A percentile compares a stretch with the other conserved stretches of the same genome.
Evolutionary conservation across 1,140 invertebrate genomes (phyloP).

Genomic region (Pemphigus obesinymphae): DNA sequence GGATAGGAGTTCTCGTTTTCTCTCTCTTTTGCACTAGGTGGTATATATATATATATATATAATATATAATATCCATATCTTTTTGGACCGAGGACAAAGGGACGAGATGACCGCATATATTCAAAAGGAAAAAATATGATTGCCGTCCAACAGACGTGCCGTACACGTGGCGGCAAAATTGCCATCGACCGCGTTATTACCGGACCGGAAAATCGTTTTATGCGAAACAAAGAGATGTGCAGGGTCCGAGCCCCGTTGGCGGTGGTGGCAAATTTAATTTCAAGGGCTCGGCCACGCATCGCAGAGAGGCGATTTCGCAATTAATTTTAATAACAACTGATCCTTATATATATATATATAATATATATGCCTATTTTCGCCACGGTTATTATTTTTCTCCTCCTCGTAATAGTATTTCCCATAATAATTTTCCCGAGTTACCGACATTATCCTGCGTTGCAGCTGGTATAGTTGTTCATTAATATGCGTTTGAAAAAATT

Average conservation of each 20-base stretch:
- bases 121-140: neutral
- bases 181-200: constrained; percentile 25
- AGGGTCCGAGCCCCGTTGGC: neutral
- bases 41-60: no score
- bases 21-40: neutral
- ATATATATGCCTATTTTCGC: neutral
- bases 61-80: no score
- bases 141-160: neutral
- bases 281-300: neutral
- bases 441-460: neutral
- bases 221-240: constrained; percentile 7
- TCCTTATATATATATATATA: no score
- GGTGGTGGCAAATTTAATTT: constrained; percentile 10
- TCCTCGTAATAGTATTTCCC: neutral
- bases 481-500: no score
- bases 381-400: neutral
- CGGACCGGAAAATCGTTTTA: constrained; percentile 34
- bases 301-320: neutral
- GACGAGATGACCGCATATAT: constrained; percentile 6
- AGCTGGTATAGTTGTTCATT: no score
- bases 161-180: neutral
- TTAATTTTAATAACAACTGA: constrained; percentile 19
- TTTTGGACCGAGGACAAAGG: neutral
- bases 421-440: neutral
- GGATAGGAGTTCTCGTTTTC: neutral